phyloP scores from a whole-genome alignment of 2,113 vertebrate species.

The Rhagologus leucostigma region DNA sequence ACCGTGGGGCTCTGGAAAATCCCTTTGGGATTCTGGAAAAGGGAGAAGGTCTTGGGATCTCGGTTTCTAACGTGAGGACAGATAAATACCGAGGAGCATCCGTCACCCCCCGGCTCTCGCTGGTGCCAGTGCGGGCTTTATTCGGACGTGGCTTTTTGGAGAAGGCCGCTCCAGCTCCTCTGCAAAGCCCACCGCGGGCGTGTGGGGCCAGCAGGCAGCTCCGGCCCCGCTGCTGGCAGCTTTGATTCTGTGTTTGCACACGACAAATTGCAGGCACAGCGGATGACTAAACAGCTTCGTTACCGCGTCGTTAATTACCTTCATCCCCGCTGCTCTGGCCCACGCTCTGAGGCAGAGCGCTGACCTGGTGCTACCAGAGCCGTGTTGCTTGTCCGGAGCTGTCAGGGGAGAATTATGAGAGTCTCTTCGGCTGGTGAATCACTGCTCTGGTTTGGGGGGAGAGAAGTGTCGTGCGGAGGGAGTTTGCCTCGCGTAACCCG shows the following conservation, averaged over 20 bases:
- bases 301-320: constrained; percentile 41
- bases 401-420: constrained; percentile 50
- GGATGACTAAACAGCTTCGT: constrained; percentile 30
- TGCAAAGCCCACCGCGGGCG: background rate
- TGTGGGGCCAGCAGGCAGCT: background rate
- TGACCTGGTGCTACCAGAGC: background rate
- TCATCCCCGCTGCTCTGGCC: background rate
- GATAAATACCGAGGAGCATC: background rate
- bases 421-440: constrained; percentile 25
- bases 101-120: background rate
- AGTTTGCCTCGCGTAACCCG: background rate
- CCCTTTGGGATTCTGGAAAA: background rate
- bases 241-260: background rate
- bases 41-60: background rate
- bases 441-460: background rate
- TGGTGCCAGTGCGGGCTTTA: background rate
- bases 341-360: background rate
- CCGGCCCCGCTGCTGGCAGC: background rate
- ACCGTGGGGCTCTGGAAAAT: background rate
- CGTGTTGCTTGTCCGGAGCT: background rate
- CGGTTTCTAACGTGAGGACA: background rate
- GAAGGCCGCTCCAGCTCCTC: background rate
- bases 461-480: background rate
- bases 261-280: background rate
- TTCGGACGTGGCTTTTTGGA: background rate